These are phyloP conservation scores for Coelogynopora nodosa DNA, from an alignment of 2,888 invertebrate genomes.

Conservation along the genomic window DNA sequence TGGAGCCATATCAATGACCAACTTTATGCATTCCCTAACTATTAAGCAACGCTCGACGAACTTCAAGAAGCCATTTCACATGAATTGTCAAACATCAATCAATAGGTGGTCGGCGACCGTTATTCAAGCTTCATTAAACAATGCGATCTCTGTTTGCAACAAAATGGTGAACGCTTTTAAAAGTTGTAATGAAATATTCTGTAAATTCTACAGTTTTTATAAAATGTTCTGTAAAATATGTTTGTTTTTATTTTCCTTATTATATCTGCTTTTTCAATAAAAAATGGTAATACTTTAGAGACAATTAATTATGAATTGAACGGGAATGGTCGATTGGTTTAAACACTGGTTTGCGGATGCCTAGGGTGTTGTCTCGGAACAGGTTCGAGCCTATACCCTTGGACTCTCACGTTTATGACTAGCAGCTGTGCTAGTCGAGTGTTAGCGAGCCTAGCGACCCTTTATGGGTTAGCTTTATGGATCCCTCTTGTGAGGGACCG, in stretches of 20 bases:
- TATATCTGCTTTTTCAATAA: too few relatives aligned
- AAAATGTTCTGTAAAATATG: neutral
- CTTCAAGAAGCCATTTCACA: neutral
- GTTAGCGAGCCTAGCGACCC: too few relatives aligned
- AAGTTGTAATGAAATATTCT: neutral
- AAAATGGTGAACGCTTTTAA: neutral
- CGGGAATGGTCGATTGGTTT: too few relatives aligned
- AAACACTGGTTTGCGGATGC: too few relatives aligned
- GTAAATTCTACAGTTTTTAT: neutral
- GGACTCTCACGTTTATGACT: too few relatives aligned
- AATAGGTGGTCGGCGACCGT: neutral
- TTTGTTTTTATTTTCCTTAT: neutral
- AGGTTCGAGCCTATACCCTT: too few relatives aligned
- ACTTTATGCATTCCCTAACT: neutral
- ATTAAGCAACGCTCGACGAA: neutral
- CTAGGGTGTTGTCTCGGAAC: too few relatives aligned
- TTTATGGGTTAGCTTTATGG: too few relatives aligned
- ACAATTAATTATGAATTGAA: too few relatives aligned
- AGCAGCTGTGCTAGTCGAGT: too few relatives aligned
- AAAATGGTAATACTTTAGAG: too few relatives aligned
- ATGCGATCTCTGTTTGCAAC: neutral
- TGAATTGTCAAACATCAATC: neutral
- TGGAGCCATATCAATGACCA: neutral
- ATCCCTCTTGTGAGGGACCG: too few relatives aligned
- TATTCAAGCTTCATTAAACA: neutral